Evolutionary conservation across 2,888 invertebrate genomes (phyloP).

Genomic region (Sisyra nigra): DNA sequence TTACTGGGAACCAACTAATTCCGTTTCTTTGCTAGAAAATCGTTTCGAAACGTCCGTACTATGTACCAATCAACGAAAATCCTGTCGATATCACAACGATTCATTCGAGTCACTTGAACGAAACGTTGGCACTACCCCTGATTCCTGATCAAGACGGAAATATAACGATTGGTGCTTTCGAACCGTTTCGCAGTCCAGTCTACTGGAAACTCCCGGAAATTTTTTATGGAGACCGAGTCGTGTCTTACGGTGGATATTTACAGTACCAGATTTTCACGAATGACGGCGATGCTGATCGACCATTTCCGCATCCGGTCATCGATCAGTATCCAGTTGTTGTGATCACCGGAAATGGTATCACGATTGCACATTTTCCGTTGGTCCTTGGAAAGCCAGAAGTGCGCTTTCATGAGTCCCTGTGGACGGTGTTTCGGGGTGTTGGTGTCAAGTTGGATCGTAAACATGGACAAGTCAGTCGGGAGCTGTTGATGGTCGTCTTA

Average conservation of each 20-base stretch:
- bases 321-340: conserved; percentile 63
- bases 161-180: conserved; percentile 32
- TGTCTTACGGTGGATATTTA: conserved; percentile 82
- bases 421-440: conserved; percentile 47
- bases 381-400: conserved; percentile 33
- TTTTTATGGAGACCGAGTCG: conserved; percentile 74
- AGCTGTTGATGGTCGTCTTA: conserved; percentile 80
- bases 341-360: conserved; percentile 54
- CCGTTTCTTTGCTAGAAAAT: too few relatives aligned
- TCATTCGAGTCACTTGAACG: conserved; percentile 29
- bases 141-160: conserved; percentile 43
- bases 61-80: not conserved
- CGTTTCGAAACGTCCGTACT: not conserved
- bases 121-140: conserved; percentile 40
- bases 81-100: not conserved
- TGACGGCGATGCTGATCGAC: conserved; percentile 31
- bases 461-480: conserved; percentile 43
- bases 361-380: conserved; percentile 47
- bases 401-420: conserved; percentile 60
- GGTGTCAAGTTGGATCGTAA: conserved; percentile 23
- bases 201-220: conserved; percentile 70
- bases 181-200: conserved; percentile 45
- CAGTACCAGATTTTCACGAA: conserved; percentile 58
- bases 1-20: too few relatives aligned
- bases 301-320: conserved; percentile 28